Evolutionary conservation across 2,797 vertebrate genomes (phyloP).

Genomic region (Fringilla coelebs): DNA sequence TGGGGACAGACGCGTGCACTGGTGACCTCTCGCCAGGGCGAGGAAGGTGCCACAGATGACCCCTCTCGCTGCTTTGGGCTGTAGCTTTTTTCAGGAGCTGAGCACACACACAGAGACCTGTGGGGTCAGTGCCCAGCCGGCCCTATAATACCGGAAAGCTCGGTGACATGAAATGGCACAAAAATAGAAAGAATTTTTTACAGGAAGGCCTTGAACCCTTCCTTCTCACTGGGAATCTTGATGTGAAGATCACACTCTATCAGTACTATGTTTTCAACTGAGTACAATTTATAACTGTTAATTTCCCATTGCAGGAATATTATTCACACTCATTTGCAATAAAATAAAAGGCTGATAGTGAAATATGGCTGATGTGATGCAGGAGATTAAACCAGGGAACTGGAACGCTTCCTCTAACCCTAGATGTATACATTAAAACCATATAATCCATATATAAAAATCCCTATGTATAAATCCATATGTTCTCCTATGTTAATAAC

Average conservation of each 20-base stretch:
- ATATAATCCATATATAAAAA: background rate
- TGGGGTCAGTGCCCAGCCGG: background rate
- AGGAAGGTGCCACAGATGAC: background rate
- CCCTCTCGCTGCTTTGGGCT: background rate
- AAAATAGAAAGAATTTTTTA: background rate
- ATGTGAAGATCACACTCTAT: accelerated
- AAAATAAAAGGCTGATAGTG: background rate
- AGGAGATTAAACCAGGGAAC: background rate
- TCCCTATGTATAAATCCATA: background rate
- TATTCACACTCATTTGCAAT: background rate
- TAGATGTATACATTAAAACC: background rate
- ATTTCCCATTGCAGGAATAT: background rate
- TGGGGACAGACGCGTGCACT: background rate
- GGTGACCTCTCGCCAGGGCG: background rate
- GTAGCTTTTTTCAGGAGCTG: background rate
- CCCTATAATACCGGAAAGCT: background rate
- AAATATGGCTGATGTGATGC: background rate
- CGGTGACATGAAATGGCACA: background rate
- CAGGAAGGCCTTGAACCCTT: background rate
- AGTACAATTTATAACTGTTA: background rate
- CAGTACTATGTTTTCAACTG: background rate
- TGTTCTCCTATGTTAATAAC: background rate
- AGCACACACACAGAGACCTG: background rate
- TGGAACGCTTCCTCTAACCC: background rate
- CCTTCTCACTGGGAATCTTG: background rate